These are phyloP conservation scores for Glossosoma conforme DNA, from an alignment of 1,140 invertebrate genomes.

Conservation along the genomic window DNA sequence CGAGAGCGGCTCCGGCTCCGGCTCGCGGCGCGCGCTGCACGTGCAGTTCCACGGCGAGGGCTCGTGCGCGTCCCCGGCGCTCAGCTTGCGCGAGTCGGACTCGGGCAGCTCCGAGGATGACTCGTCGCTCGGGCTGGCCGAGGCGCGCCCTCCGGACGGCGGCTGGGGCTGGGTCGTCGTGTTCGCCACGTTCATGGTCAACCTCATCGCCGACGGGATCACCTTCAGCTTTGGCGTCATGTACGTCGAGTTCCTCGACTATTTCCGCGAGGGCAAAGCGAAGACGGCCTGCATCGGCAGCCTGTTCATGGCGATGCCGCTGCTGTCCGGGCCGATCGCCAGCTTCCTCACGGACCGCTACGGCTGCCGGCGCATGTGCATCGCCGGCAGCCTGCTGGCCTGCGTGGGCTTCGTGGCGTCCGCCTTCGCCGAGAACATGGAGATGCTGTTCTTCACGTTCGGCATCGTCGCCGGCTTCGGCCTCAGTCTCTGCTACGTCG, in stretches of 20 bases:
- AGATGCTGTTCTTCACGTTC: constrained; percentile 77
- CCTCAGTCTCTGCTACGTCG: constrained; percentile 81
- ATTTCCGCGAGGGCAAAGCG: constrained; percentile 75
- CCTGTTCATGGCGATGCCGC: constrained; percentile 85
- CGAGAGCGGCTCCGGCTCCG: neutral
- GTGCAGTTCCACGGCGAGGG: constrained; percentile 55
- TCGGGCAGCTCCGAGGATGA: constrained; percentile 54
- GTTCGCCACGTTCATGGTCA: constrained; percentile 82
- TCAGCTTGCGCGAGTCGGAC: constrained; percentile 30
- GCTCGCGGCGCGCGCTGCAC: constrained; percentile 45
- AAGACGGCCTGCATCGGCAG: constrained; percentile 88
- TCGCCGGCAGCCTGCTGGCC: constrained; percentile 74
- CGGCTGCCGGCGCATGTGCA: constrained; percentile 76
- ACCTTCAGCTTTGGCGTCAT: constrained; percentile 85
- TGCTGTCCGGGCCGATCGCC: constrained; percentile 83
- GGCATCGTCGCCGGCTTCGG: constrained; percentile 83
- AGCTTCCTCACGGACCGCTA: constrained; percentile 82
- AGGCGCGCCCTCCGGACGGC: constrained; percentile 66
- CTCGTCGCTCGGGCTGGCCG: constrained; percentile 57
- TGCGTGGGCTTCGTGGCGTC: constrained; percentile 77
- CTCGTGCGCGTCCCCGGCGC: constrained; percentile 45
- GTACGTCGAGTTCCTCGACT: constrained; percentile 71
- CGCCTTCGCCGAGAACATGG: constrained; percentile 70
- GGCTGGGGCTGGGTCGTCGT: constrained; percentile 80
- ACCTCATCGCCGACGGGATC: constrained; percentile 86